Evolutionary conservation across 2,888 invertebrate genomes (phyloP), one percentile per base, ranked within the genome.

Genomic region (Drosophila recens): DNA sequence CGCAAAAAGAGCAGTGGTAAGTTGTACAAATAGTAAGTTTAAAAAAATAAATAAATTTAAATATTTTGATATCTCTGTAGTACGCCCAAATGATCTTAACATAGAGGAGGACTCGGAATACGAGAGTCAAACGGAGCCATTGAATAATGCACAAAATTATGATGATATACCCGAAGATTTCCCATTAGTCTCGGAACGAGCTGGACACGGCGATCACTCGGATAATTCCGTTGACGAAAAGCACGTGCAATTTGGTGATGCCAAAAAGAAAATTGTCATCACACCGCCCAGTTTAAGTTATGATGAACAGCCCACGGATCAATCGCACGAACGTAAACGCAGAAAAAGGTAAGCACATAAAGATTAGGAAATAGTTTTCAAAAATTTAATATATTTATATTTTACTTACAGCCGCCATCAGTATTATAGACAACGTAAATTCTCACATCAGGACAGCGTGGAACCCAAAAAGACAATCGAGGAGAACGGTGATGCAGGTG

Each of bases 381-480:
- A 15, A n/a, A 9, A 4, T 6, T 9, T 15, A 10, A 45, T 13
- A 13, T 9, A 11, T 17, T 3, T 0, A 0, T 1, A 11, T 2
- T 48, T 0, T 4, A 27, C 11, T 57, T 52, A 4, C 87, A 95
- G 94, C 93, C 95, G 96, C 76, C 94, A 95, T 75, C 94, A 94
- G 90, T 94, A 94, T 91, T 94, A 94, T 81, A 95, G 95, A 89
- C 92, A 95, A 76, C 95, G 96, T 81, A 97, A 97, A 93, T 96
- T 95, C 91, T 97, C 97, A 42, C 94, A 97, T 63, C 96, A 96
- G 88, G 96, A 97, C 90, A 95, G 96, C 87, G 94, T 94, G 79
- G 94, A 92, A 80, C 77, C 82, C 71, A 91, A 90, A 82, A 91
- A 91, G 79, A 84, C 85, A 56, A 64, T 87, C 72, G 92, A 91